phyloP scores from a whole-genome alignment of 2,113 vertebrate genomes.

The Alces alces region DNA sequence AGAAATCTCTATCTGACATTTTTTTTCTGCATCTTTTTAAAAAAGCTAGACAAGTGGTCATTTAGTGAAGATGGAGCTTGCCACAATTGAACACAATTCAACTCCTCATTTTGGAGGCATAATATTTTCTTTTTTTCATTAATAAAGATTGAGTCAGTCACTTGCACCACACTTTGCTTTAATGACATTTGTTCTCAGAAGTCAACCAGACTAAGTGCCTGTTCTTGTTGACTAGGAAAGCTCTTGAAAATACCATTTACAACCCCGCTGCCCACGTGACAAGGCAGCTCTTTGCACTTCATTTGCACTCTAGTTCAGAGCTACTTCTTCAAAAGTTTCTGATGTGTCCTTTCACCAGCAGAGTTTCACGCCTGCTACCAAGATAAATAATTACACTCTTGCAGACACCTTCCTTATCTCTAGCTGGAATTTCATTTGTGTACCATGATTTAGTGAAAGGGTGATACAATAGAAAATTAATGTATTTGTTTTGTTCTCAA shows the following conservation, averaged over 20 bases:
- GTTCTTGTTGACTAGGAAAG: slow-evolving; percentile 36
- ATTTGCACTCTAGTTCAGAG: slow-evolving; percentile 31
- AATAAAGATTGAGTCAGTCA: slow-evolving; percentile 32
- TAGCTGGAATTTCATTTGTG: slow-evolving; percentile 36
- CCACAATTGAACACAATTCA: background rate
- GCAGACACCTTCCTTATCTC: slow-evolving; percentile 36
- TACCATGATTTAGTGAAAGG: background rate
- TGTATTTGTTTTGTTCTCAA: slow-evolving; percentile 32
- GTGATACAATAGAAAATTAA: slow-evolving; percentile 31
- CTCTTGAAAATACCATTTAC: slow-evolving; percentile 61
- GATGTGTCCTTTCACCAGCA: background rate
- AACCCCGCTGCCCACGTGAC: background rate
- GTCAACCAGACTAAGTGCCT: slow-evolving; percentile 59
- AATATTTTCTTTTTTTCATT: slow-evolving; percentile 39
- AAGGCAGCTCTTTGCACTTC: slow-evolving; percentile 42
- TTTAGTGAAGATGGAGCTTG: background rate
- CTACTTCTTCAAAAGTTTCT: slow-evolving; percentile 51
- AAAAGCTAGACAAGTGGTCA: background rate
- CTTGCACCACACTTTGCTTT: slow-evolving; percentile 40
- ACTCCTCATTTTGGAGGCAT: slow-evolving; percentile 39
- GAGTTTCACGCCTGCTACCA: slow-evolving; percentile 2
- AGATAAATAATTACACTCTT: background rate
- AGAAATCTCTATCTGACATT: background rate
- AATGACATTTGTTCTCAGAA: slow-evolving; percentile 50
- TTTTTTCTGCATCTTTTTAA: background rate